Evolutionary conservation across 2,888 invertebrate genomes (phyloP).

Genomic region (Leucoma salicis): DNA sequence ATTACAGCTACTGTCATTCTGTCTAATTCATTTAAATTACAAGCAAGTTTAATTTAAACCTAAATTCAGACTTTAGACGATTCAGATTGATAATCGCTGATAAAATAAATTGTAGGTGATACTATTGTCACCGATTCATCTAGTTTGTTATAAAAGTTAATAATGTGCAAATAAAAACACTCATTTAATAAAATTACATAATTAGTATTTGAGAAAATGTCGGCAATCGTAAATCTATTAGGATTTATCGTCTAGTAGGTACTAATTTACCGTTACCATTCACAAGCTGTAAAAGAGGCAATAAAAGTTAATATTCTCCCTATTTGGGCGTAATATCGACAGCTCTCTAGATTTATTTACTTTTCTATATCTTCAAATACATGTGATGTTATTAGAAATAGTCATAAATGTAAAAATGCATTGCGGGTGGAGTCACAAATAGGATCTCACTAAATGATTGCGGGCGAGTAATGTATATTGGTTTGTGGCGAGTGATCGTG

Average conservation of each 20-base stretch:
- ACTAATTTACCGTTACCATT: slow-evolving; percentile 47
- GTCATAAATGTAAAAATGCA: slow-evolving; percentile 14
- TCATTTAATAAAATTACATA: slow-evolving; percentile 19
- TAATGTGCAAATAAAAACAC: slow-evolving; percentile 6
- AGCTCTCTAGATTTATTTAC: slow-evolving; percentile 55
- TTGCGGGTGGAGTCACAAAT: slow-evolving; percentile 11
- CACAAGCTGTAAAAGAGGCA: slow-evolving; percentile 40
- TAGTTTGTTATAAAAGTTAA: slow-evolving; percentile 1
- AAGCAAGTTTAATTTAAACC: too few relatives aligned
- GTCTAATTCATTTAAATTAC: too few relatives aligned
- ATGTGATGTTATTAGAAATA: neutral
- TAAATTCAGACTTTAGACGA: too few relatives aligned
- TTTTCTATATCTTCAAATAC: slow-evolving; percentile 33
- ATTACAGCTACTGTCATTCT: too few relatives aligned
- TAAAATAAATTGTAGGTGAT: too few relatives aligned
- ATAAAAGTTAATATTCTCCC: slow-evolving; percentile 54
- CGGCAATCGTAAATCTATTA: slow-evolving; percentile 28
- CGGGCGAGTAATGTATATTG: slow-evolving; percentile 22
- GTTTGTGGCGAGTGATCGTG: slow-evolving; percentile 24
- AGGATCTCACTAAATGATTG: neutral
- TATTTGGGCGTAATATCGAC: slow-evolving; percentile 55
- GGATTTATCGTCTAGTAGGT: slow-evolving; percentile 41
- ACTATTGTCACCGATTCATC: too few relatives aligned
- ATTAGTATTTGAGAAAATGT: slow-evolving; percentile 37
- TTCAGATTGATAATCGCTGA: too few relatives aligned